Percentiles rank a stretch among this genome's conserved stretches.
phyloP scores from a whole-genome alignment of 2,888 invertebrate species.

The Tuberolachnus salignus region DNA sequence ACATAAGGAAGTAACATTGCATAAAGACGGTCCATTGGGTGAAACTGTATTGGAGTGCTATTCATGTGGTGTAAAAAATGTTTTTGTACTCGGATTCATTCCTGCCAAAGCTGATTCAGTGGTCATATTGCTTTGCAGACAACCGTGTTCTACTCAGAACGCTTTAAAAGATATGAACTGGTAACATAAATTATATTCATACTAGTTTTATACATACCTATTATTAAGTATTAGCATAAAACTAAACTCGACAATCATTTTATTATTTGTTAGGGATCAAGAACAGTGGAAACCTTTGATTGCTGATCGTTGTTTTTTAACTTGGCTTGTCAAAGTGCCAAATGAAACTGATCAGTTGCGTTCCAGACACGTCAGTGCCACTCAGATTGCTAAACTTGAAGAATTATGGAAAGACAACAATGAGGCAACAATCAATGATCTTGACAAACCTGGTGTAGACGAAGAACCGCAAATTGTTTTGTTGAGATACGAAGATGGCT shows the following conservation, averaged over 20 bases:
- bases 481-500: constrained; percentile 92
- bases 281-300: constrained; percentile 99
- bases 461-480: constrained; percentile 93
- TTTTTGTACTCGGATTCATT: constrained; percentile 97
- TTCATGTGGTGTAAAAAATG: constrained; percentile 97
- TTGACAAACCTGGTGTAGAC: constrained; percentile 97
- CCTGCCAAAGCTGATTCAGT: constrained; percentile 99
- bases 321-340: constrained; percentile 98
- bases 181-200: constrained; percentile 64
- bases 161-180: constrained; percentile 99
- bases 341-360: constrained; percentile 94
- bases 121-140: constrained; percentile 93
- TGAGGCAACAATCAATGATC: constrained; percentile 95
- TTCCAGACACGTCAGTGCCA: constrained; percentile 94
- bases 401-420: constrained; percentile 99
- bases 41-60: constrained; percentile 98
- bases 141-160: constrained; percentile 97
- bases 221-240: not conserved
- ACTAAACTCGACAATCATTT: not conserved
- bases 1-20: constrained; percentile 97
- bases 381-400: constrained; percentile 96
- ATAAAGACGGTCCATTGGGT: constrained; percentile 95
- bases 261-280: constrained; percentile 73
- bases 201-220: not conserved
- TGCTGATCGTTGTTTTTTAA: constrained; percentile 91